A percentile compares a stretch with the other conserved stretches of the same genome.
Evolutionary conservation across 2,888 invertebrate species (phyloP).

Genomic region (Mermis nigrescens): DNA sequence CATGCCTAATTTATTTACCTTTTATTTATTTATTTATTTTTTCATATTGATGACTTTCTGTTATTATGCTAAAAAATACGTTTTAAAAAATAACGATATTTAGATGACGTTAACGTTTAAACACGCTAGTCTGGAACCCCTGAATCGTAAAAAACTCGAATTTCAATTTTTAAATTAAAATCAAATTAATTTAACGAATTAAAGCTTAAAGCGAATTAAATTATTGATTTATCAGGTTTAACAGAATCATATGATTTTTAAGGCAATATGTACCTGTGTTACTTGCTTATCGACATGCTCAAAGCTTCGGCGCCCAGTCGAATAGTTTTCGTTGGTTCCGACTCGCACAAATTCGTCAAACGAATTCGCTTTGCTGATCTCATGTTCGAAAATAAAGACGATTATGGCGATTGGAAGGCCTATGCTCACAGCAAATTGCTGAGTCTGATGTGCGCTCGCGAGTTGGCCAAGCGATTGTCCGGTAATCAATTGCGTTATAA

Average conservation of each 20-base stretch:
- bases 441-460: slow-evolving; percentile 7
- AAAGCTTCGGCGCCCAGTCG: slow-evolving; percentile 3
- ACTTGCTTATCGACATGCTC: slow-evolving; percentile 11
- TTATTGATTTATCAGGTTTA: background rate
- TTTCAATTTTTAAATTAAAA: too few relatives aligned
- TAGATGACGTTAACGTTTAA: too few relatives aligned
- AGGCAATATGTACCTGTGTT: slow-evolving; percentile 13
- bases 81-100: too few relatives aligned
- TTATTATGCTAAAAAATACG: too few relatives aligned
- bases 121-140: too few relatives aligned
- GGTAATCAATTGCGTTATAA: slow-evolving; percentile 3
- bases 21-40: too few relatives aligned
- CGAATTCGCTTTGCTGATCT: slow-evolving; percentile 8
- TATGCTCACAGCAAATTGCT: slow-evolving; percentile 13
- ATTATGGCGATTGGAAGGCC: slow-evolving; percentile 5
- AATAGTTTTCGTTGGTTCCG: slow-evolving; percentile 11
- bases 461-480: background rate
- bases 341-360: slow-evolving; percentile 10
- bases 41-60: too few relatives aligned
- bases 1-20: too few relatives aligned
- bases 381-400: background rate
- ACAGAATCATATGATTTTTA: slow-evolving; percentile 2
- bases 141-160: too few relatives aligned
- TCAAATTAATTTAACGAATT: background rate
- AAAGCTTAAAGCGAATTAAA: background rate